phyloP scores from a whole-genome alignment of 2,797 vertebrate genomes.

The Pelodytes ibericus region DNA sequence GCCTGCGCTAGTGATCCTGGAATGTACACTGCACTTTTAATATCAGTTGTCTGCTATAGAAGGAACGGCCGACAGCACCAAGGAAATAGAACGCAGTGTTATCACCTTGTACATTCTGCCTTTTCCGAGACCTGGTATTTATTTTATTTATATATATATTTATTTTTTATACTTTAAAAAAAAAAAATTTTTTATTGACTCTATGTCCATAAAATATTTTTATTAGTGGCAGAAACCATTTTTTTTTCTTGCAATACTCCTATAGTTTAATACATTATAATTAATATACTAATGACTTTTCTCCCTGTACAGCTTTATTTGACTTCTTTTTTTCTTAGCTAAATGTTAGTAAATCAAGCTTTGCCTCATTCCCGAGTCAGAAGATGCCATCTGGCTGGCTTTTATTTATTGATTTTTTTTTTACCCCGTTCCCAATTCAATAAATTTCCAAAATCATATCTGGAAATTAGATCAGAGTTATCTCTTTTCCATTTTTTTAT shows the following conservation, averaged over 20 bases:
- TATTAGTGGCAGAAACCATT: conserved; percentile 59
- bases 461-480: conserved; percentile 63
- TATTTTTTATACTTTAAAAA: conserved; percentile 40
- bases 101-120: no score
- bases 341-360: conserved; percentile 53
- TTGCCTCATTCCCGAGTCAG: conserved; percentile 56
- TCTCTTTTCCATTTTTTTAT: conserved; percentile 59
- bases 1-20: conserved; percentile 79
- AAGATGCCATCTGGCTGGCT: conserved; percentile 62
- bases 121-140: no score
- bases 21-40: conserved; percentile 75
- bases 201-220: no score
- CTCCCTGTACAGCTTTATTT: conserved; percentile 59
- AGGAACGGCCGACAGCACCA: conserved; percentile 51
- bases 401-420: conserved; percentile 66
- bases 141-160: conserved; percentile 15
- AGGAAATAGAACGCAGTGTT: conserved; percentile 59
- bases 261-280: conserved; percentile 62
- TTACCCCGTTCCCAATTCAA: conserved; percentile 66
- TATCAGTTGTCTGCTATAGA: conserved; percentile 62
- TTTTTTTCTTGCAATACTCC: conserved; percentile 56
- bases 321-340: conserved; percentile 59
- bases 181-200: conserved; percentile 58
- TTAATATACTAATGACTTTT: conserved; percentile 59
- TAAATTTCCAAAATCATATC: conserved; percentile 70